Evolutionary conservation across 2,888 invertebrate genomes (phyloP), one percentile per base, ranked within the genome.

Genomic region (Griposia aprilina): DNA sequence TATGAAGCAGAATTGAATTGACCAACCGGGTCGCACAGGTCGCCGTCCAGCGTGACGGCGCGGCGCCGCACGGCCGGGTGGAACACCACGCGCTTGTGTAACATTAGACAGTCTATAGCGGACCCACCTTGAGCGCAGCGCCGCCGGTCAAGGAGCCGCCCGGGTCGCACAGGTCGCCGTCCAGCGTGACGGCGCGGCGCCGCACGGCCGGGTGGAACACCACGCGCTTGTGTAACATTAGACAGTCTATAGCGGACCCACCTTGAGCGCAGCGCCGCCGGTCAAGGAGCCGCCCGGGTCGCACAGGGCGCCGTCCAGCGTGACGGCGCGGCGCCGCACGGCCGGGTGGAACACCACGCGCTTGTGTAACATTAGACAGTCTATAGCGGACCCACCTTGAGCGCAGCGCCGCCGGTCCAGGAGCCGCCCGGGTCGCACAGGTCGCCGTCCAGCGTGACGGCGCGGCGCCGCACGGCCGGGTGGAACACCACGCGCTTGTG

Each of bases 361-460:
- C n/a, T n/a, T n/a, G n/a, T n/a, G n/a, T n/a, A n/a, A n/a, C 20
- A 36, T 36, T 36, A 30, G 60, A 5, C 60, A 10, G 20, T 30
- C 0, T 30, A 30, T 26, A 5, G 30, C 36, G 5, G 10, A 99
- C 97, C 86, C 1, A 97, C 97, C 94, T 97, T 97, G 10, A 97
- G 97, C 62, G 97, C 92, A 0, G 98, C 97, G 92, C 99, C 99
- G 90, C 99, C 99, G 76, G 98, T 98, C 57, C 99, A 97, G 15
- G 98, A 98, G 89, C 99, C 99, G 72, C 98, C 97, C 0, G 99
- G 99, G 95, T 99, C 99, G 87, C 98, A 98, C 57, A 98, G 98
- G 93, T 99, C 99, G 0, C 99, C 99, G 87, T 99, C 99, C 8
- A 99, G 94, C 1, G 99, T 99, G 41, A 99, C 99, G n/a, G n/a